Evolutionary conservation across 2,888 invertebrate genomes (phyloP).

Genomic region (Helicoverpa assulta): DNA sequence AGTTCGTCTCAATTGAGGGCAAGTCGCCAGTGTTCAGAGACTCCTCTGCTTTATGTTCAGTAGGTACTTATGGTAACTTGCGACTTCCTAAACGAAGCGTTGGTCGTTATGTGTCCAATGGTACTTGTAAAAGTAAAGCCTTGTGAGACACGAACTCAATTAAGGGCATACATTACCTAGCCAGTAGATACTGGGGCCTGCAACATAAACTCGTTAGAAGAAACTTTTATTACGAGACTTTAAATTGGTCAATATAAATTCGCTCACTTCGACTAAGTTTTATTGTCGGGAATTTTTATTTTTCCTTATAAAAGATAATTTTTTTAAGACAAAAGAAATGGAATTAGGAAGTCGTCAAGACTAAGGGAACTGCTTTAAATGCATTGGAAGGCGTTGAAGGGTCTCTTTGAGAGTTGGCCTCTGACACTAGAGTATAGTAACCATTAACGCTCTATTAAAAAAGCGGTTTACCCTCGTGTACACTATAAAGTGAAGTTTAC

Average conservation of each 20-base stretch:
- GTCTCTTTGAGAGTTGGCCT: conserved; percentile 45
- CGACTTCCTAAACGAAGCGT: conserved; percentile 52
- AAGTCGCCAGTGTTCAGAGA: conserved; percentile 62
- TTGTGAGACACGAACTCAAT: conserved; percentile 54
- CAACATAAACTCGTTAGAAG: conserved; percentile 64
- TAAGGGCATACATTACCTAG: conserved; percentile 59
- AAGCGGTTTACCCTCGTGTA: conserved; percentile 75
- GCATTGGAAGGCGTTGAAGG: conserved; percentile 28
- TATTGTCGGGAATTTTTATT: conserved; percentile 64
- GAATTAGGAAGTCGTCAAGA: conserved; percentile 19
- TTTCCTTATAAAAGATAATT: conserved; percentile 55
- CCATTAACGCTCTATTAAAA: conserved; percentile 80
- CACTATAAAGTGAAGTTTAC: conserved; percentile 76
- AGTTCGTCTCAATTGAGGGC: conserved; percentile 67
- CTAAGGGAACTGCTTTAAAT: conserved; percentile 26
- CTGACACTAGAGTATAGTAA: conserved; percentile 67
- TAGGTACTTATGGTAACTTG: conserved; percentile 64
- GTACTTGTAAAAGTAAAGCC: conserved; percentile 48
- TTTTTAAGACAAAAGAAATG: conserved; percentile 53
- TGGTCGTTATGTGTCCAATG: conserved; percentile 54
- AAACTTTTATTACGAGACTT: conserved; percentile 70
- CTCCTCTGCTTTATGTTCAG: conserved; percentile 63
- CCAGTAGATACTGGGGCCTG: conserved; percentile 43
- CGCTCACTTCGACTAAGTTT: conserved; percentile 62
- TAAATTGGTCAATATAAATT: conserved; percentile 70